phyloP scores from a whole-genome alignment of 2,113 vertebrate genomes.

The Cairina moschata region DNA sequence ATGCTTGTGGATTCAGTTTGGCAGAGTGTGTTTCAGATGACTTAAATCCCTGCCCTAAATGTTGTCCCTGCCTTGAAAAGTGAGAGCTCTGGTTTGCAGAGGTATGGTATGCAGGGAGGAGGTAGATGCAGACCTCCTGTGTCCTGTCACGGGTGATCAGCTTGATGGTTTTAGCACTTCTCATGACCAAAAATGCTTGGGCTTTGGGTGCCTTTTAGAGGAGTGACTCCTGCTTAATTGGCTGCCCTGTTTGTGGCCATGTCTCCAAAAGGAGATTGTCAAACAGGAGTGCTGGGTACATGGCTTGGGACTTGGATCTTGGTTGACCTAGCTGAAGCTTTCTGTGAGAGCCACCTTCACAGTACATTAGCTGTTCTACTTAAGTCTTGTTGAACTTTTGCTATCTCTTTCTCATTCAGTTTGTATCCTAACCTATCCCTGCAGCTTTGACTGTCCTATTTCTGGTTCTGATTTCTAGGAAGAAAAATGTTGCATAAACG shows the following conservation, averaged over 20 bases:
- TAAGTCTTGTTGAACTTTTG: neutral
- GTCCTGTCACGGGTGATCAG: neutral
- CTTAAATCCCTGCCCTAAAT: neutral
- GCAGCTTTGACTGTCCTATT: neutral
- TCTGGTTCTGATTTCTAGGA: neutral
- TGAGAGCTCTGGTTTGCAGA: neutral
- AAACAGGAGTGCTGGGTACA: accelerated
- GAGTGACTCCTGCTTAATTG: neutral
- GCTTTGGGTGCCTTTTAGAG: neutral
- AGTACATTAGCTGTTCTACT: neutral
- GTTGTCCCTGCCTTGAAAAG: neutral
- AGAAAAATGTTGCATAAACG: neutral
- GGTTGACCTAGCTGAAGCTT: neutral
- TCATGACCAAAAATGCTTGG: neutral
- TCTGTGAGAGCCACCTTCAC: neutral
- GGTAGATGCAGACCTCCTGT: neutral
- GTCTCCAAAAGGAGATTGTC: neutral
- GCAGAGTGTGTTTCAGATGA: neutral
- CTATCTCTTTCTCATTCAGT: neutral
- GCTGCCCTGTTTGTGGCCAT: neutral
- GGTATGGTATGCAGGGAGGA: neutral
- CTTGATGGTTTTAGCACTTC: neutral
- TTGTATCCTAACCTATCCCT: neutral
- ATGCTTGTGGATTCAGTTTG: conserved; percentile 1
- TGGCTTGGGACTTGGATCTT: neutral